Conservation (phyloP, 1,140 invertebrate genomes). For the Diorhabda sublineata region DNA sequence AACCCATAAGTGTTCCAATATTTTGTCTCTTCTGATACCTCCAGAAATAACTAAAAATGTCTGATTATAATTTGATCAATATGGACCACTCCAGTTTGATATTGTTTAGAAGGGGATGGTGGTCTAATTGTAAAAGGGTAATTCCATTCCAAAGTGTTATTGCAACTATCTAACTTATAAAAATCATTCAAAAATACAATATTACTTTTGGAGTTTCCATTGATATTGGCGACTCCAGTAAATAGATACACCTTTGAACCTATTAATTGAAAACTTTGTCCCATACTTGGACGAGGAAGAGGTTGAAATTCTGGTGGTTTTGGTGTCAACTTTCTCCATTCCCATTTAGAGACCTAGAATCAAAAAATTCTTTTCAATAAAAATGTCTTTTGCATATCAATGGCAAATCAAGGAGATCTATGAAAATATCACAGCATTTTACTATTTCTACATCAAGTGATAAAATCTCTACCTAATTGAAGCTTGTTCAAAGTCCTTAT, state of each 20-base stretch:
- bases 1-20: conserved; percentile 90
- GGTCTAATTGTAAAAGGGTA: conserved; percentile 79
- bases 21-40: conserved; percentile 94
- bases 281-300: conserved; percentile 89
- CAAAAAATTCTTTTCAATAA: neutral
- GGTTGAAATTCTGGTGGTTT: conserved; percentile 75
- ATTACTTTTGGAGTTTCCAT: conserved; percentile 96
- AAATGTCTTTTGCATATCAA: too few species aligned
- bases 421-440: too few species aligned
- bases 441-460: too few species aligned
- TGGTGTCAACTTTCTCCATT: conserved; percentile 94
- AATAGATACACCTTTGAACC: conserved; percentile 94
- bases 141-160: conserved; percentile 82
- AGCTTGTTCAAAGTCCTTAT: too few species aligned
- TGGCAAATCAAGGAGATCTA: too few species aligned
- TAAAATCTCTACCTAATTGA: too few species aligned
- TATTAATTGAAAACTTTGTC: conserved; percentile 97
- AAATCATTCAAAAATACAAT: conserved; percentile 83
- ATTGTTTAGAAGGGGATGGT: conserved; percentile 87
- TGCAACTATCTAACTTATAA: conserved; percentile 82
- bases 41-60: conserved; percentile 93
- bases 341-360: conserved; percentile 83
- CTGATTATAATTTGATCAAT: conserved; percentile 68
- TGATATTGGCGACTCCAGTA: conserved; percentile 96
- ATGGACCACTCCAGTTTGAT: conserved; percentile 92